Evolutionary conservation across 2,113 vertebrate species (phyloP).

Genomic region (Stigmatopora argus): DNA sequence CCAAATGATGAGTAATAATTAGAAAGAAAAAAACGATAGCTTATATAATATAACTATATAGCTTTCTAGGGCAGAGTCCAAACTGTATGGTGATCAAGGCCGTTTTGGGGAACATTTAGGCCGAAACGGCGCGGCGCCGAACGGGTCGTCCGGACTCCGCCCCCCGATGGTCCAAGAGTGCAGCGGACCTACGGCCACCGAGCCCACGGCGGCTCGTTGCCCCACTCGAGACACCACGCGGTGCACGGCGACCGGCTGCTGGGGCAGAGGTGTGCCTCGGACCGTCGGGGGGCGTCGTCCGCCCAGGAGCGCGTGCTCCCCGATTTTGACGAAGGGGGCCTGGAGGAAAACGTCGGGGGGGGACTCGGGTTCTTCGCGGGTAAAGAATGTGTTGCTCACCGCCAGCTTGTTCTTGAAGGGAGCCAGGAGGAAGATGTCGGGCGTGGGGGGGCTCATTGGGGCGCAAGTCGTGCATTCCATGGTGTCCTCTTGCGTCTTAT

Average conservation of each 20-base stretch:
- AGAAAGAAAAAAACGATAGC: not conserved
- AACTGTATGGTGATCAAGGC: constrained; percentile 28
- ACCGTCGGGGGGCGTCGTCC: constrained; percentile 55
- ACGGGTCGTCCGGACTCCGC: constrained; percentile 72
- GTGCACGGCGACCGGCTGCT: constrained; percentile 85
- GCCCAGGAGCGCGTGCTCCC: constrained; percentile 24
- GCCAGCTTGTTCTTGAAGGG: constrained; percentile 54
- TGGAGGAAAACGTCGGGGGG: constrained; percentile 82
- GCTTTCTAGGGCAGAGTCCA: not conserved
- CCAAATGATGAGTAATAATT: too few relatives aligned
- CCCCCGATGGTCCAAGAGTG: constrained; percentile 83
- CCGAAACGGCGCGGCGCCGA: constrained; percentile 81
- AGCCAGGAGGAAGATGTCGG: constrained; percentile 54
- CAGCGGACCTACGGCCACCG: constrained; percentile 78
- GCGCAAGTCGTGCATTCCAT: constrained; percentile 48
- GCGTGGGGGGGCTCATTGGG: constrained; percentile 9
- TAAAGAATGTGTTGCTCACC: constrained; percentile 72
- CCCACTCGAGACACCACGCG: constrained; percentile 85
- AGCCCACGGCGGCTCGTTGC: constrained; percentile 80
- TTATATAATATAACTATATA: too few relatives aligned
- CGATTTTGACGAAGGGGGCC: constrained; percentile 84
- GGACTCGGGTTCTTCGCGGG: constrained; percentile 50
- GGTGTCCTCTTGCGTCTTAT: constrained; percentile 57
- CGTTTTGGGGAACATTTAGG: constrained; percentile 73
- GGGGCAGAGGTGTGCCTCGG: constrained; percentile 64